A percentile compares a stretch with the other conserved stretches of the same genome.
These are phyloP conservation scores for Rhagium mordax DNA, from an alignment of 2,888 invertebrate genomes.

Conservation along the genomic window DNA sequence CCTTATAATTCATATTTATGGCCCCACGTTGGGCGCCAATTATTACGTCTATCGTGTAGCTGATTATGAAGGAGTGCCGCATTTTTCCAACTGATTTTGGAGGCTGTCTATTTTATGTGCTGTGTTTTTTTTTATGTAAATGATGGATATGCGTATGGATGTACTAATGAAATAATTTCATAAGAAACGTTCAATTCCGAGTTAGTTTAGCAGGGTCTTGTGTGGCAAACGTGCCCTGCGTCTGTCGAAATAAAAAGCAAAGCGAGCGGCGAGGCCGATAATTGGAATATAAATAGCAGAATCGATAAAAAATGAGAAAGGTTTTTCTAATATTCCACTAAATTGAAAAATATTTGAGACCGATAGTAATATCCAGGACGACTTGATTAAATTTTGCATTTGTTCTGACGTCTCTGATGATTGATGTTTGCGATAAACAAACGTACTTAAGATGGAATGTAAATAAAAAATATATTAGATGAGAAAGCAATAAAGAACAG, in stretches of 20 bases:
- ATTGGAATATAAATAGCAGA: conserved; percentile 31
- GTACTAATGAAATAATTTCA: too few relatives aligned
- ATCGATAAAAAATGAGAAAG: conserved; percentile 38
- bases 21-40: too few relatives aligned
- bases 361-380: conserved; percentile 47
- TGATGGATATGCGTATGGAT: too few relatives aligned
- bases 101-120: too few relatives aligned
- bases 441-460: conserved; percentile 58
- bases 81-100: too few relatives aligned
- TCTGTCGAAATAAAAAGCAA: background rate
- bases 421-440: conserved; percentile 67
- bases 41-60: too few relatives aligned
- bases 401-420: conserved; percentile 64
- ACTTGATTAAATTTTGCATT: conserved; percentile 67
- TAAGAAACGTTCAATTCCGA: background rate
- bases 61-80: too few relatives aligned
- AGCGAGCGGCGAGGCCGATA: conserved; percentile 19
- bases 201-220: background rate
- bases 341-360: conserved; percentile 43
- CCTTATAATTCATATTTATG: too few relatives aligned
- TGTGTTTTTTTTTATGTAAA: too few relatives aligned
- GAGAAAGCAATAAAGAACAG: conserved; percentile 63
- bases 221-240: background rate
- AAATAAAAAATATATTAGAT: conserved; percentile 63
- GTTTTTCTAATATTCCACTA: conserved; percentile 25